phyloP scores from a whole-genome alignment of 1,140 invertebrate species.

The Drosophila saltans region DNA sequence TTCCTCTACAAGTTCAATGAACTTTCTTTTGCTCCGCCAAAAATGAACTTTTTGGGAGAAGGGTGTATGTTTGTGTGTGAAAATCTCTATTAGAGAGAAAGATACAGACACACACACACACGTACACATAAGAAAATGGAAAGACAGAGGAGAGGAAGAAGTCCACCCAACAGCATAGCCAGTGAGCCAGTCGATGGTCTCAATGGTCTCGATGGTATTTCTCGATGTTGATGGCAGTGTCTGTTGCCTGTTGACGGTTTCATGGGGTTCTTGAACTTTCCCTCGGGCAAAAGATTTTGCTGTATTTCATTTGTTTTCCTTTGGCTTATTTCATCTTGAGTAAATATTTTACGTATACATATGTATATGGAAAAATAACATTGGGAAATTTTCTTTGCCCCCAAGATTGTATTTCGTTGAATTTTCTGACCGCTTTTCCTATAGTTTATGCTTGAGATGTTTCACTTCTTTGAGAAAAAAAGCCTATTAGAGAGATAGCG shows the following conservation, averaged over 20 bases:
- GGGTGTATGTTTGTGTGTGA: conserved; percentile 6
- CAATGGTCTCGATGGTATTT: conserved; percentile 36
- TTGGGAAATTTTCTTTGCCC: conserved; percentile 7
- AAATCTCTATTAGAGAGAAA: conserved; percentile 31
- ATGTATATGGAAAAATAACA: neutral
- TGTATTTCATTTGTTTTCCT: conserved; percentile 45
- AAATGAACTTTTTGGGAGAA: conserved; percentile 34
- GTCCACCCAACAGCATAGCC: conserved; percentile 50
- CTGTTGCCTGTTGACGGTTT: conserved; percentile 50
- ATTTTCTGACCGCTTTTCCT: neutral
- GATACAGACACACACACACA: neutral
- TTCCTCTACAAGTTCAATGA: conserved; percentile 57
- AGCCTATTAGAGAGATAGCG: neutral
- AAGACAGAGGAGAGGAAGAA: conserved; percentile 10
- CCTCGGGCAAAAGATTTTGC: conserved; percentile 36
- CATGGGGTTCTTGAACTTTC: conserved; percentile 76
- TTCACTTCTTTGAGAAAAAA: no score
- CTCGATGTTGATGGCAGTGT: conserved; percentile 38
- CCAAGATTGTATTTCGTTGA: conserved; percentile 8
- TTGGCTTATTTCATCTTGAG: conserved; percentile 32
- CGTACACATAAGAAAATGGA: neutral
- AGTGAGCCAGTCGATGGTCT: conserved; percentile 58
- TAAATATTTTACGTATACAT: neutral
- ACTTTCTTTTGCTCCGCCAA: conserved; percentile 53
- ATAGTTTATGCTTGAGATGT: no score